Conservation (phyloP, 2,113 vertebrate species). For the Bufo gargarizans region DNA sequence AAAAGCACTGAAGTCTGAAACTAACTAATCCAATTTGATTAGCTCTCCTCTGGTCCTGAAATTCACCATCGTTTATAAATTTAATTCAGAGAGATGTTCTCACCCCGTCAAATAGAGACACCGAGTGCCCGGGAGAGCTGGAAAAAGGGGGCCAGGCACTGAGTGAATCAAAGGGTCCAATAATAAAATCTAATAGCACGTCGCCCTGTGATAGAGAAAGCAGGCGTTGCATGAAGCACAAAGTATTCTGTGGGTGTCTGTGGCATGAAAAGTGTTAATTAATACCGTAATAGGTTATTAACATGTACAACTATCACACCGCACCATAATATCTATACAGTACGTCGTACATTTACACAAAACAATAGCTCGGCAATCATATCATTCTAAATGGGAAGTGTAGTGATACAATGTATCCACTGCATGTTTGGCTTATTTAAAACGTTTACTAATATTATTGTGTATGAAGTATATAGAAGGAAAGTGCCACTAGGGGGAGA, state of each 20-base stretch:
- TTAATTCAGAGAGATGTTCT: slow-evolving; percentile 51
- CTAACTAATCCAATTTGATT: slow-evolving; percentile 65
- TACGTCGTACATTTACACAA: too few species aligned
- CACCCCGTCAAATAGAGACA: slow-evolving; percentile 47
- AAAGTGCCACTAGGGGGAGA: slow-evolving; percentile 39
- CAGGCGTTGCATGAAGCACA: background rate
- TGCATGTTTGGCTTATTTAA: background rate
- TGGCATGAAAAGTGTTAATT: background rate
- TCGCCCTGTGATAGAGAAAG: too few species aligned
- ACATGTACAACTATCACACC: background rate
- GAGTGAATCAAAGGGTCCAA: background rate
- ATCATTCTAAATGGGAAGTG: background rate
- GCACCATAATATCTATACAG: background rate
- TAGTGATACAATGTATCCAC: background rate
- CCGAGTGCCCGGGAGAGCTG: background rate
- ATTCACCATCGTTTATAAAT: slow-evolving; percentile 61
- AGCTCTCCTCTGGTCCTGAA: slow-evolving; percentile 60
- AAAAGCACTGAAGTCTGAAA: slow-evolving; percentile 67
- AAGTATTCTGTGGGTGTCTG: background rate
- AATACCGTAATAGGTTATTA: background rate
- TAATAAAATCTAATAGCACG: background rate
- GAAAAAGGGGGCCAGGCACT: background rate
- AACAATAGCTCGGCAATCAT: too few species aligned
- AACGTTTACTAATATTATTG: background rate
- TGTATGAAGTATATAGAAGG: background rate